A percentile compares a stretch with the other conserved stretches of the same genome.
Conservation (phyloP, 2,797 vertebrate genomes). For the Aselliscus stoliczkanus region DNA sequence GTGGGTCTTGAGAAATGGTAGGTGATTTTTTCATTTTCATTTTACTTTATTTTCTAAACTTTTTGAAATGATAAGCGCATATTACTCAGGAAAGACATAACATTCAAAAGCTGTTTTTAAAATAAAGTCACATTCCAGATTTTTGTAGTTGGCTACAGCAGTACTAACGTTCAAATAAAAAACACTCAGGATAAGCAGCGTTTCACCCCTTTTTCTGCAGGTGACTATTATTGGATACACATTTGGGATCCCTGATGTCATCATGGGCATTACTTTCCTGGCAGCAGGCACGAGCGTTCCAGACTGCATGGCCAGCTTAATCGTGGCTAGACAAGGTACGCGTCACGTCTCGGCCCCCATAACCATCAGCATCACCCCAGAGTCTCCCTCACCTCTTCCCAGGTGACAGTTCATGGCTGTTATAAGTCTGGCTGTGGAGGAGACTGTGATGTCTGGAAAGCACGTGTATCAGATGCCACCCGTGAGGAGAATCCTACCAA, state of each 20-base stretch:
- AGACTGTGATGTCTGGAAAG: neutral
- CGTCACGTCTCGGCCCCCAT: fast-evolving
- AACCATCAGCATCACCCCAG: fast-evolving
- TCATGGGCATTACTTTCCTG: conserved; percentile 99
- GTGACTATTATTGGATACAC: conserved; percentile 97
- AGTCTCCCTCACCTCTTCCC: fast-evolving
- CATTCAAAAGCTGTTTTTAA: neutral
- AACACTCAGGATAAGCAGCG: neutral
- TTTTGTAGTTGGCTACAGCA: neutral
- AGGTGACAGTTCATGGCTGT: fast-evolving
- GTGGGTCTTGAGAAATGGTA: neutral
- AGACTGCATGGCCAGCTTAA: conserved; percentile 98
- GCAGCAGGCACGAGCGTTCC: conserved; percentile 98
- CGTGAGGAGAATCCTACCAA: neutral
- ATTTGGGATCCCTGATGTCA: conserved; percentile 96
- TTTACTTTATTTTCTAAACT: neutral
- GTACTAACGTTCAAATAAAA: neutral
- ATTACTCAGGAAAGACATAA: too few relatives aligned
- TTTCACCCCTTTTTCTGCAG: conserved; percentile 77
- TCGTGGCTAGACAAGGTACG: conserved; percentile 97
- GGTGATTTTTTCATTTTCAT: neutral
- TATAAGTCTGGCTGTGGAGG: neutral
- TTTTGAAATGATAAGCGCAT: neutral
- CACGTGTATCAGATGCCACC: fast-evolving
- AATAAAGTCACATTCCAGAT: neutral